These are phyloP conservation scores for Aegithalos caudatus DNA, from an alignment of 2,113 vertebrate genomes.

Conservation along the genomic window DNA sequence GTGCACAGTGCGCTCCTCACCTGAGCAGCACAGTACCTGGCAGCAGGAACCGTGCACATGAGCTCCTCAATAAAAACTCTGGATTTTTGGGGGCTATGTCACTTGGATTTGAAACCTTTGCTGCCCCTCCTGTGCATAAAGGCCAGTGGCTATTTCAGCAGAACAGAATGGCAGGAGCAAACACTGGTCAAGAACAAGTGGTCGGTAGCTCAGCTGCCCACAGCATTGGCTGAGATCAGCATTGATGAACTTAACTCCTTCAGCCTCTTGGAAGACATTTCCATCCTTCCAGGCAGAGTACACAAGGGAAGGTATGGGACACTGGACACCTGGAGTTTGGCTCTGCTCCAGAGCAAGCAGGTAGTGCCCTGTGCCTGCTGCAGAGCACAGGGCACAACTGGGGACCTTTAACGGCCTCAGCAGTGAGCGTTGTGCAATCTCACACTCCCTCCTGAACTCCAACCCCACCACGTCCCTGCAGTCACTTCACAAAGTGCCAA, in stretches of 20 bases:
- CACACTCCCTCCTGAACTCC: neutral
- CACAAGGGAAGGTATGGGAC: neutral
- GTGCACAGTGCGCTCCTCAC: neutral
- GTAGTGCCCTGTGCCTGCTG: rapidly evolving
- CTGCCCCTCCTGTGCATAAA: neutral
- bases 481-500: neutral
- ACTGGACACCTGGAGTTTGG: neutral
- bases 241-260: neutral
- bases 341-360: neutral
- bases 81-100: neutral
- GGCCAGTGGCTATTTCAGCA: neutral
- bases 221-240: neutral
- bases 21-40: neutral
- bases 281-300: neutral
- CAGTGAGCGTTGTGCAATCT: neutral
- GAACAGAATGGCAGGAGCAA: neutral
- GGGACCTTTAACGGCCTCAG: neutral
- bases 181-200: rapidly evolving
- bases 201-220: neutral
- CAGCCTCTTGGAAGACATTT: neutral
- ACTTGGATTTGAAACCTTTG: neutral
- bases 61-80: neutral
- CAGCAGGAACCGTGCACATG: rapidly evolving
- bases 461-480: neutral
- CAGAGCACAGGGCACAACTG: rapidly evolving